Evolutionary conservation across 2,113 vertebrate genomes (phyloP).

Genomic region (Gallinago jamesoni): DNA sequence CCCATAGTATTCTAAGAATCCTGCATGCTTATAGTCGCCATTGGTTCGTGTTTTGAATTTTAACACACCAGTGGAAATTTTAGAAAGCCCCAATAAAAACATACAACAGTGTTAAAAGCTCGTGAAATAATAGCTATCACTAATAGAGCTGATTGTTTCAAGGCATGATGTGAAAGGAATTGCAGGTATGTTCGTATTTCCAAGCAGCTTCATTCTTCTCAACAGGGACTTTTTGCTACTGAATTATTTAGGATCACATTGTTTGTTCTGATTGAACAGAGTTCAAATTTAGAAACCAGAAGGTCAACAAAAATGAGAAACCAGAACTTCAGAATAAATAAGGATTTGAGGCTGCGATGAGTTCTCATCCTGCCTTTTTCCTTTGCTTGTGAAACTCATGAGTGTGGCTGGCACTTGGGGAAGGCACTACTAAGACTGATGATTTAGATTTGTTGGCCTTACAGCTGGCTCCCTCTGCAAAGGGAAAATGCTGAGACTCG

Average conservation of each 20-base stretch:
- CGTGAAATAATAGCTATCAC: fast-evolving
- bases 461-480: not conserved
- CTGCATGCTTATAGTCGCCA: not conserved
- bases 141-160: not conserved
- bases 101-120: not conserved
- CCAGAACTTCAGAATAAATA: not conserved
- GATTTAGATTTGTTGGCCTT: not conserved
- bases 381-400: not conserved
- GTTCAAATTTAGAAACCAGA: not conserved
- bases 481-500: not conserved
- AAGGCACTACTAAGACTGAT: not conserved
- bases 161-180: not conserved
- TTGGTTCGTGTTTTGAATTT: not conserved
- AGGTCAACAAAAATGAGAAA: not conserved
- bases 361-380: not conserved
- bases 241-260: not conserved
- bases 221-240: not conserved
- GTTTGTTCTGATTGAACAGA: not conserved
- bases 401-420: fast-evolving
- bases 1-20: not conserved
- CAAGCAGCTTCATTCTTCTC: not conserved
- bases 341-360: not conserved
- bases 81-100: not conserved
- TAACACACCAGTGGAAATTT: not conserved
- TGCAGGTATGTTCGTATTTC: not conserved